These are phyloP conservation scores for Mythimna albipuncta DNA, from an alignment of 2,888 invertebrate genomes.

Conservation along the genomic window DNA sequence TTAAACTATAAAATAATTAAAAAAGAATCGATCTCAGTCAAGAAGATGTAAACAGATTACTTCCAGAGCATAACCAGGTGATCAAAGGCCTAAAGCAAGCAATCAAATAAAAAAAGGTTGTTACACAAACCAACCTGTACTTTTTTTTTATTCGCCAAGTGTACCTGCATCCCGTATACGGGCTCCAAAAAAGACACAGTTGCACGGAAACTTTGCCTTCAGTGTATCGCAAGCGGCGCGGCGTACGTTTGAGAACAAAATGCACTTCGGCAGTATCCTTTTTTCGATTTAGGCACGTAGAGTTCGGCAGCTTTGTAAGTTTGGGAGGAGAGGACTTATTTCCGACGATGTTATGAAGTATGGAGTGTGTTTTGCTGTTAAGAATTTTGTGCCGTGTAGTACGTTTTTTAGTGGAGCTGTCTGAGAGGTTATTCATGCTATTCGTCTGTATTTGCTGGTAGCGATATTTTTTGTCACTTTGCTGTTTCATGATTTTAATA, in stretches of 20 bases:
- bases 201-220: constrained; percentile 56
- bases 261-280: constrained; percentile 54
- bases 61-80: too few species aligned
- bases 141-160: constrained; percentile 4
- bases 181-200: constrained; percentile 39
- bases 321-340: constrained; percentile 22
- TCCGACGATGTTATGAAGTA: constrained; percentile 20
- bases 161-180: constrained; percentile 20
- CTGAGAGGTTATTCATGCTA: neutral
- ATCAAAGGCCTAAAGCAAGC: neutral
- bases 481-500: too few species aligned
- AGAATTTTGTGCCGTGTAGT: neutral
- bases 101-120: neutral
- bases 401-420: neutral
- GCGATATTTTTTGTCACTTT: neutral
- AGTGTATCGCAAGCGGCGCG: constrained; percentile 51
- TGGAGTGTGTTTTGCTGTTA: constrained; percentile 23
- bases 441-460: too few species aligned
- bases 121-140: neutral
- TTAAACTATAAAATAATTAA: too few species aligned
- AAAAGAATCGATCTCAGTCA: too few species aligned
- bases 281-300: constrained; percentile 50
- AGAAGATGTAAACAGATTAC: too few species aligned
- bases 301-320: constrained; percentile 55
- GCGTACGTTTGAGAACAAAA: constrained; percentile 55